Percentiles rank a stretch among this genome's conserved stretches.
Evolutionary conservation across 2,797 vertebrate genomes (phyloP).

Genomic region (Pipistrellus pipistrellus): DNA sequence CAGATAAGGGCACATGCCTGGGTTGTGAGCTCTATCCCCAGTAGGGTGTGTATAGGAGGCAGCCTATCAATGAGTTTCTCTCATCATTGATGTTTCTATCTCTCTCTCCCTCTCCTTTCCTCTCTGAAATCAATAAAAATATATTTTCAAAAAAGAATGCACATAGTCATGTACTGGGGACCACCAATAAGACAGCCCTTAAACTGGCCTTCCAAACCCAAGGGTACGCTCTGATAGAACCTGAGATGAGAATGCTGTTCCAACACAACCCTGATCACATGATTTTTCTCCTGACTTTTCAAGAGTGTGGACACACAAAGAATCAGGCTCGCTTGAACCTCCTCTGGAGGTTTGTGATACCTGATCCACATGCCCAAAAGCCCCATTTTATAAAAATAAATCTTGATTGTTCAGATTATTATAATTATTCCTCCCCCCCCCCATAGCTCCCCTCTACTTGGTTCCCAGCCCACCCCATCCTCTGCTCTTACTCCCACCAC

Average conservation of each 20-base stretch:
- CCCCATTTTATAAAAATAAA: background rate
- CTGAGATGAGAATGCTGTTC: slow-evolving; percentile 65
- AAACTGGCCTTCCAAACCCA: slow-evolving; percentile 13
- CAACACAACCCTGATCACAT: slow-evolving; percentile 30
- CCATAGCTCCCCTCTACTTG: too few species aligned
- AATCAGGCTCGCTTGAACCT: slow-evolving; percentile 48
- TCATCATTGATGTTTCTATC: background rate
- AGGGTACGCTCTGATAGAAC: slow-evolving; percentile 42
- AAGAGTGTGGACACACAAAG: slow-evolving; percentile 22
- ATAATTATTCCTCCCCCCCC: too few species aligned
- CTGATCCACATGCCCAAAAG: background rate
- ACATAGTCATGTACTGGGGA: background rate
- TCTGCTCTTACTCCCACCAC: too few species aligned
- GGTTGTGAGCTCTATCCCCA: background rate
- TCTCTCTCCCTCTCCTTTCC: background rate
- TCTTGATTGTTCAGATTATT: too few species aligned
- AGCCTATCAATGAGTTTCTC: background rate
- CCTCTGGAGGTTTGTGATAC: slow-evolving; percentile 52
- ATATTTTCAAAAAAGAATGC: background rate
- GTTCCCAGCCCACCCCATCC: too few species aligned
- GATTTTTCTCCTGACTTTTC: slow-evolving; percentile 70
- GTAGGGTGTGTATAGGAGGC: background rate
- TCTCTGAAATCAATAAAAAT: background rate
- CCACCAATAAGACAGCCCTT: background rate
- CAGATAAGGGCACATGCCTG: background rate